Percentiles rank a stretch among this genome's conserved stretches.
These are phyloP conservation scores for Rhopalosiphum padi DNA, from an alignment of 1,140 invertebrate species.

Conservation along the genomic window DNA sequence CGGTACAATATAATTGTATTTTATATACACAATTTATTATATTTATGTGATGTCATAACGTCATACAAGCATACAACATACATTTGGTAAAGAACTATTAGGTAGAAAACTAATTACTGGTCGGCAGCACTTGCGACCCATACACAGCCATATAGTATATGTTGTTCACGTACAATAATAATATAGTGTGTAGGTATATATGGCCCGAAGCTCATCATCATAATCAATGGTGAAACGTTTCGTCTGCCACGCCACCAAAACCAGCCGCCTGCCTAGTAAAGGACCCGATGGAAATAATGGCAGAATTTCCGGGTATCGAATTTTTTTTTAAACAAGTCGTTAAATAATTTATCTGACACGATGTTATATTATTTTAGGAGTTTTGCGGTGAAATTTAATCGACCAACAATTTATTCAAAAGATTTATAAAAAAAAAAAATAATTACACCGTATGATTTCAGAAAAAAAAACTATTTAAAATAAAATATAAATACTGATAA, in stretches of 20 bases:
- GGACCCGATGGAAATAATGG: neutral
- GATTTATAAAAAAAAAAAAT: neutral
- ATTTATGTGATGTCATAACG: neutral
- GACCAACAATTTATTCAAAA: neutral
- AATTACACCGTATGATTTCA: neutral
- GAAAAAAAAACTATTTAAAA: neutral
- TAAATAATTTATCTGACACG: neutral
- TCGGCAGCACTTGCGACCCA: neutral
- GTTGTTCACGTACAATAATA: neutral
- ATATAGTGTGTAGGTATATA: neutral
- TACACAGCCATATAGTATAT: neutral
- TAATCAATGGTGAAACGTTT: conserved; percentile 27
- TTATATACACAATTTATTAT: neutral
- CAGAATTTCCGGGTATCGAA: neutral
- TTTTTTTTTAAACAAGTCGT: neutral
- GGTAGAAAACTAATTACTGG: conserved; percentile 17
- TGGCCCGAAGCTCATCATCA: neutral
- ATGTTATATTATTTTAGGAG: neutral
- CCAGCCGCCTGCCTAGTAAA: neutral
- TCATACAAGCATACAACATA: conserved; percentile 11
- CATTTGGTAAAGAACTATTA: neutral
- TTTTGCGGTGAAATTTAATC: conserved; percentile 21
- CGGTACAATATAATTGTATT: neutral
- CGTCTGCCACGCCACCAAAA: no score
- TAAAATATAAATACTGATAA: conserved; percentile 9